A percentile compares a stretch with the other conserved stretches of the same genome.
These are phyloP conservation scores for Apoderus coryli DNA, from an alignment of 2,888 invertebrate genomes.

Conservation along the genomic window DNA sequence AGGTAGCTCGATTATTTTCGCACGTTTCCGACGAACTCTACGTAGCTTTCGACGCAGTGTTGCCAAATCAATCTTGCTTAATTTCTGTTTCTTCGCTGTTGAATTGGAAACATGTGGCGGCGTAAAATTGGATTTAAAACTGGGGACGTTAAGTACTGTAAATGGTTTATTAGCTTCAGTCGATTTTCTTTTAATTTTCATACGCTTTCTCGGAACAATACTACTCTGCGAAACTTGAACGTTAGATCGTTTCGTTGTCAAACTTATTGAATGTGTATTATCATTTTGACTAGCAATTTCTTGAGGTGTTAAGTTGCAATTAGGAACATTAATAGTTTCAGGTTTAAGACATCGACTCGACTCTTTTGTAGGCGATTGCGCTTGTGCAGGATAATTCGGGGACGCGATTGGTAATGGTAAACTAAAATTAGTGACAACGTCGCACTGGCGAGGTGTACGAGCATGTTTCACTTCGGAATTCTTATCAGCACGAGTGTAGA, in stretches of 20 bases:
- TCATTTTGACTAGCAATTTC: too few relatives aligned
- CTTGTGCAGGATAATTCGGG: too few relatives aligned
- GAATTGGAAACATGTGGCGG: slow-evolving; percentile 18
- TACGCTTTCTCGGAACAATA: too few relatives aligned
- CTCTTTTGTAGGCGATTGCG: too few relatives aligned
- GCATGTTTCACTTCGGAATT: slow-evolving; percentile 29
- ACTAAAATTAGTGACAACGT: slow-evolving; percentile 19
- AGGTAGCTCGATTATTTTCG: slow-evolving; percentile 4
- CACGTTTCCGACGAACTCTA: slow-evolving; percentile 11
- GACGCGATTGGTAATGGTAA: slow-evolving; percentile 30
- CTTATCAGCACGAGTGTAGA: slow-evolving; percentile 21
- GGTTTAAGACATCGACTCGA: slow-evolving; percentile 17
- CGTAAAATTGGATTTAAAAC: slow-evolving; percentile 21
- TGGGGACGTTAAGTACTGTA: slow-evolving; percentile 30
- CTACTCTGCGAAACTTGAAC: too few relatives aligned
- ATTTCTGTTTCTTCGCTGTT: slow-evolving; percentile 24
- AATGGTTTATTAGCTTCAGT: not conserved
- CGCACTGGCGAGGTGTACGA: slow-evolving; percentile 23
- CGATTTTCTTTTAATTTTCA: too few relatives aligned
- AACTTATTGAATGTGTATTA: too few relatives aligned
- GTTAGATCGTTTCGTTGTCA: too few relatives aligned
- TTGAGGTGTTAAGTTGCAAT: too few relatives aligned
- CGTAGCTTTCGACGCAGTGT: slow-evolving; percentile 26
- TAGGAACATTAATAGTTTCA: slow-evolving; percentile 2
- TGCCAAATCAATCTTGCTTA: slow-evolving; percentile 33